Base-by-base conservation (phyloP, 2,113 vertebrate genomes). In the Lutjanus erythropterus region DNA sequence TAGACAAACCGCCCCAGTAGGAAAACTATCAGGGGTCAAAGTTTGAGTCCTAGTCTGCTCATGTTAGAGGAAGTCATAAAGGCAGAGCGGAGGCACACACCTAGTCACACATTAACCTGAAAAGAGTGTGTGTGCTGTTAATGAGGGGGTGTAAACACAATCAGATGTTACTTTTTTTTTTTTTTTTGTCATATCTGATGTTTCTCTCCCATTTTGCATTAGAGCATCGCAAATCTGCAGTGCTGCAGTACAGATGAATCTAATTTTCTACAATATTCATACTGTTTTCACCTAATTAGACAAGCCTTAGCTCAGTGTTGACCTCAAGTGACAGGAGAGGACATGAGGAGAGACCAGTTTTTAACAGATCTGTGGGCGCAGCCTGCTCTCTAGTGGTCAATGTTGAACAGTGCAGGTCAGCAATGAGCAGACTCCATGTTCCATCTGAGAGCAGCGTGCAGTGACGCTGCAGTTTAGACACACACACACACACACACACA, bases 351-450 rank as follows among this genome's bases (percentile, higher is more conserved):
- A 37, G 19, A 25, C n/a, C n/a, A 6, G 14, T 41, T 25, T n/a
- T 42, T 16, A 19, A 9, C 8, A 11, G 42, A 68, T 42, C 9
- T 86, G 69, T 47, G 21, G 61, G 67, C 59, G 67, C 56, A 78
- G 55, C 46, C 80, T 92, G 88, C 85, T 0, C 88, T 84, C 93
- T 93, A 67, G 53, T 93, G 91, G 88, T 70, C 47, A 27, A 62
- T 14, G 14, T 2, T 35, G 25, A 58, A 49, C 61, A 86, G 67
- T 89, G 88, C 87, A 89, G 46, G n/a, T 44, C 37, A 23, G 8
- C 12, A 9, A 60, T 50, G 41, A n/a, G 16, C 35, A 27, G 71
- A 33, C 60, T 44, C 55, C 37, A 19, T 37, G 50, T 14, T 75
- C 60, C 55, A 19, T 23, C 53, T 72, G 55, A 31, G 33, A 44